Evolutionary conservation across 2,888 invertebrate species (phyloP).

Genomic region (Drosophila robusta): DNA sequence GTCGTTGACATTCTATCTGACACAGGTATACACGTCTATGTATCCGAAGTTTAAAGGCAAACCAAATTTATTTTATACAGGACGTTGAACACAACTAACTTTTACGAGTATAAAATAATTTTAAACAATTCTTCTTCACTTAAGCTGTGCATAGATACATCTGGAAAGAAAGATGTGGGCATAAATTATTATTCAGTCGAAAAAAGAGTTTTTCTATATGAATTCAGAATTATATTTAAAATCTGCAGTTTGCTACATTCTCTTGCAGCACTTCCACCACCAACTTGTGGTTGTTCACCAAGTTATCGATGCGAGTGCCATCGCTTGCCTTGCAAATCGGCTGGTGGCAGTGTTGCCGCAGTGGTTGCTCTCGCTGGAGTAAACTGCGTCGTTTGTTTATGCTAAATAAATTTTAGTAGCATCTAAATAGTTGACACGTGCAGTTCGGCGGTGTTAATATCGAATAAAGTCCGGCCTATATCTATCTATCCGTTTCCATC

Average conservation of each 20-base stretch:
- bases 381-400: conserved; percentile 26
- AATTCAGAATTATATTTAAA: not conserved
- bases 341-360: conserved; percentile 3
- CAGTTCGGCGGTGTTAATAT: conserved; percentile 13
- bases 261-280: not conserved
- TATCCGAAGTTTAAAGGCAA: too few relatives aligned
- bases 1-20: too few relatives aligned
- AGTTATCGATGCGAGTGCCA: conserved; percentile 15
- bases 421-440: conserved; percentile 27
- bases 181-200: too few relatives aligned
- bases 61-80: too few relatives aligned
- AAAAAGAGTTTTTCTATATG: too few relatives aligned
- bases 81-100: too few relatives aligned
- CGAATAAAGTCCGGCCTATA: conserved; percentile 5
- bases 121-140: too few relatives aligned
- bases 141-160: too few relatives aligned
- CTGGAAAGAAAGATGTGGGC: too few relatives aligned
- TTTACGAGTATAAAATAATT: too few relatives aligned
- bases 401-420: conserved; percentile 25
- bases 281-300: not conserved
- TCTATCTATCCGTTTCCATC: conserved; percentile 12
- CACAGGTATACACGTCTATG: too few relatives aligned
- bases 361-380: conserved; percentile 9
- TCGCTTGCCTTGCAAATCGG: not conserved
- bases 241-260: not conserved